Conservation (phyloP, 2,797 vertebrate species). For the Cyclopterus lumpus region DNA sequence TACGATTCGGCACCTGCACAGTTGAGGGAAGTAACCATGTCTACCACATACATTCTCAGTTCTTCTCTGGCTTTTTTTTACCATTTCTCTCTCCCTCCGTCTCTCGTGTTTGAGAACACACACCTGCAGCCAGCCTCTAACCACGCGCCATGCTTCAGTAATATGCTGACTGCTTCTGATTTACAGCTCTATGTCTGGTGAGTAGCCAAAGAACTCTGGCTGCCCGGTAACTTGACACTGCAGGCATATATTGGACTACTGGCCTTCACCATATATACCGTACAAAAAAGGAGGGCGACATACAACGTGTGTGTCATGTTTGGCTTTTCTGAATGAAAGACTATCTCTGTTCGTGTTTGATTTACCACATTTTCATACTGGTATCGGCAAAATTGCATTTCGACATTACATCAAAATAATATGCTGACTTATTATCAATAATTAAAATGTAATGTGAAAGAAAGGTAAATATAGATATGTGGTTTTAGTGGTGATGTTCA, state of each 20-base stretch:
- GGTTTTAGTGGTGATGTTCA: background rate
- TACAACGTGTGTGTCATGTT: conserved; percentile 29
- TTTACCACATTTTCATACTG: conserved; percentile 11
- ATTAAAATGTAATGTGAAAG: background rate
- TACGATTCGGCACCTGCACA: conserved; percentile 73
- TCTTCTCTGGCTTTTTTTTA: conserved; percentile 71
- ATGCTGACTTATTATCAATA: background rate
- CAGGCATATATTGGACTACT: conserved; percentile 44
- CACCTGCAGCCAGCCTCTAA: conserved; percentile 80
- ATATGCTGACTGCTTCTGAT: conserved; percentile 79
- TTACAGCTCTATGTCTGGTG: conserved; percentile 75
- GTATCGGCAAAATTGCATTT: background rate
- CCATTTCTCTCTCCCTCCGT: conserved; percentile 55
- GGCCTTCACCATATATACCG: conserved; percentile 20
- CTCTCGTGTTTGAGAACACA: conserved; percentile 72
- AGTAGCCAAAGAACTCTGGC: conserved; percentile 65
- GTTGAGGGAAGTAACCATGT: conserved; percentile 69
- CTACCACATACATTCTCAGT: conserved; percentile 67
- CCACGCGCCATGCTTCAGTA: conserved; percentile 74
- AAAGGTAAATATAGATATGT: background rate
- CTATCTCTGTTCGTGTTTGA: conserved; percentile 23
- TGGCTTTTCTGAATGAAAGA: conserved; percentile 31
- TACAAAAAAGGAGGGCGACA: conserved; percentile 27
- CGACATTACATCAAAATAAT: background rate
- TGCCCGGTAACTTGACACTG: conserved; percentile 64